Evolutionary conservation across 2,888 invertebrate species (phyloP), one percentile per base, ranked within the genome.

Genomic region (Spilosoma lubricipeda): DNA sequence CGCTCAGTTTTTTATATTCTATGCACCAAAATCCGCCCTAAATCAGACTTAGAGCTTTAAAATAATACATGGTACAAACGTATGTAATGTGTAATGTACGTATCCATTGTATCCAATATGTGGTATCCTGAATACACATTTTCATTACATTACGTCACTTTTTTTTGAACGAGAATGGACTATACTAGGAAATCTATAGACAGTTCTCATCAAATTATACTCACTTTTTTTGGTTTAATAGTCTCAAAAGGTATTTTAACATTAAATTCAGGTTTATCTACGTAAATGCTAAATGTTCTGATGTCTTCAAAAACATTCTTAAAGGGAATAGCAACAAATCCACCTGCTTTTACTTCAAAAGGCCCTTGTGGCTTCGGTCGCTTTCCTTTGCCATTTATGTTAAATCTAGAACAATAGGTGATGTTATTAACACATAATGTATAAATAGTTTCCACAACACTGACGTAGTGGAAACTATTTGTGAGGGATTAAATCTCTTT

Each of bases 311-410:
- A 95, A 11, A 95, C 85, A 76, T 95, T 95, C 86, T 93, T 95
- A 78, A 95, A 95, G 30, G 75, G 85, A 33, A 95, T 93, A 1
- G 78, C 79, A 9, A 87, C 84, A 66, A 20, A 90, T 4, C 90
- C 89, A 2, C 94, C 95, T 4, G 89, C 85, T 85, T 86, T 91
- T 71, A 95, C 90, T 77, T 91, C 88, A 66, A 80, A 93, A 0
- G 95, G 95, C 0, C 95, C 95, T 82, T 90, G 92, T 2, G 95
- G 95, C 77, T 92, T 94, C 2, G 95, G 95, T 36, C 85, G 83
- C 1, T 82, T 86, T 5, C 88, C 93, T 78, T 75, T 91, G n/a
- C 95, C 95, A 83, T 87, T 91, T 78, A 95, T 91, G 27, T 90
- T 90, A 77, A 90, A 95, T 39, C 95, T 95, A 83, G 69, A 88